Percentiles rank a stretch among this genome's conserved stretches.
These are phyloP conservation scores for Habrosyne pyritoides DNA, from an alignment of 2,888 invertebrate species.

Conservation along the genomic window DNA sequence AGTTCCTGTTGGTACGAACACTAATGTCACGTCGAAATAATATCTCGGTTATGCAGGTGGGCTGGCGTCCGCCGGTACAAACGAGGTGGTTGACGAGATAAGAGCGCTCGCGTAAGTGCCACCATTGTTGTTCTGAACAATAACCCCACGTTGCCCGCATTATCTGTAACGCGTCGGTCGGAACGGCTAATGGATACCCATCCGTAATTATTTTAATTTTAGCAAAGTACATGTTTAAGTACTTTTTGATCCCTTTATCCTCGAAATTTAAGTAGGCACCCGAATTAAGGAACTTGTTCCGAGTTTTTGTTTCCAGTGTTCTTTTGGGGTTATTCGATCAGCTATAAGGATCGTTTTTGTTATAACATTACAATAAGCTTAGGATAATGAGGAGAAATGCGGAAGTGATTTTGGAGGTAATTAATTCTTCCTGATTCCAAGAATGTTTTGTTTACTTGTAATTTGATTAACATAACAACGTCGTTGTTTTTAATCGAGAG, in stretches of 20 bases:
- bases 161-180: constrained; percentile 60
- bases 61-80: constrained; percentile 54
- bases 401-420: not conserved
- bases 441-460: not conserved
- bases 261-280: constrained; percentile 47
- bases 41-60: constrained; percentile 62
- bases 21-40: constrained; percentile 40
- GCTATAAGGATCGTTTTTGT: constrained; percentile 7
- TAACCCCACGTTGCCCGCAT: constrained; percentile 62
- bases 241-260: constrained; percentile 59
- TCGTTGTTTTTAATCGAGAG: not conserved
- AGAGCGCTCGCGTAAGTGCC: constrained; percentile 63
- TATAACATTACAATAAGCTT: constrained; percentile 9
- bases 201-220: constrained; percentile 71
- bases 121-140: constrained; percentile 69
- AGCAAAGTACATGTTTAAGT: constrained; percentile 58
- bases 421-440: not conserved
- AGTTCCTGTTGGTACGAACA: constrained; percentile 2
- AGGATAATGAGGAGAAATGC: constrained; percentile 2
- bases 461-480: not conserved
- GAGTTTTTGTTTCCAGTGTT: constrained; percentile 27
- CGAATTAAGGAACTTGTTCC: constrained; percentile 46
- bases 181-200: constrained; percentile 66
- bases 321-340: constrained; percentile 11
- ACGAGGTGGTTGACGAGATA: constrained; percentile 71